Percentiles rank a stretch among this genome's conserved stretches.
Evolutionary conservation across 2,797 vertebrate genomes (phyloP).

Genomic region (Tamandua tetradactyla): DNA sequence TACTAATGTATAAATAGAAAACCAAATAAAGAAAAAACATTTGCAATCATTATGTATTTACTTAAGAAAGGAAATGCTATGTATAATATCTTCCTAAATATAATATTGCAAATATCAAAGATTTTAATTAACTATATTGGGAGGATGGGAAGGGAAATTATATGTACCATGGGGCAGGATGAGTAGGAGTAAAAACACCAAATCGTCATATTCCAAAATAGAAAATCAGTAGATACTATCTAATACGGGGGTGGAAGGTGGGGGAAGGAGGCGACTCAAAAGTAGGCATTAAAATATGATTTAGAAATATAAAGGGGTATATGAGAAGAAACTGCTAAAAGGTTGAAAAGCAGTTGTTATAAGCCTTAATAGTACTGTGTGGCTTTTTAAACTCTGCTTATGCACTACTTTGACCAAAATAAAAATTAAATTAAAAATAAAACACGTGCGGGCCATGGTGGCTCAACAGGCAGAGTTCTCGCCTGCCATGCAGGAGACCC

Average conservation of each 20-base stretch:
- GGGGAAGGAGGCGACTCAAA: not conserved
- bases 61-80: conserved; percentile 38
- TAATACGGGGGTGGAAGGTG: not conserved
- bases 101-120: conserved; percentile 36
- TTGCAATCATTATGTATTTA: not conserved
- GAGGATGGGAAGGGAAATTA: not conserved
- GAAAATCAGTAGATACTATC: not conserved
- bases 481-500: too few species aligned
- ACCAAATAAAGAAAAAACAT: not conserved
- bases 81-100: not conserved
- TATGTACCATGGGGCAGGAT: not conserved
- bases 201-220: not conserved
- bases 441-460: too few species aligned
- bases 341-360: not conserved
- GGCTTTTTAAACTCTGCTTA: not conserved
- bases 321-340: conserved; percentile 14
- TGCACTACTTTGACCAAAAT: not conserved
- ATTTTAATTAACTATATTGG: not conserved
- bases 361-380: not conserved
- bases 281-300: not conserved
- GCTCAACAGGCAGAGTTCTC: too few species aligned
- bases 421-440: not conserved
- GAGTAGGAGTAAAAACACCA: not conserved
- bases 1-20: not conserved
- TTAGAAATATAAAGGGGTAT: conserved; percentile 15